Conservation (phyloP, 2,113 vertebrate genomes). For the Cricetomys ansorgei region DNA sequence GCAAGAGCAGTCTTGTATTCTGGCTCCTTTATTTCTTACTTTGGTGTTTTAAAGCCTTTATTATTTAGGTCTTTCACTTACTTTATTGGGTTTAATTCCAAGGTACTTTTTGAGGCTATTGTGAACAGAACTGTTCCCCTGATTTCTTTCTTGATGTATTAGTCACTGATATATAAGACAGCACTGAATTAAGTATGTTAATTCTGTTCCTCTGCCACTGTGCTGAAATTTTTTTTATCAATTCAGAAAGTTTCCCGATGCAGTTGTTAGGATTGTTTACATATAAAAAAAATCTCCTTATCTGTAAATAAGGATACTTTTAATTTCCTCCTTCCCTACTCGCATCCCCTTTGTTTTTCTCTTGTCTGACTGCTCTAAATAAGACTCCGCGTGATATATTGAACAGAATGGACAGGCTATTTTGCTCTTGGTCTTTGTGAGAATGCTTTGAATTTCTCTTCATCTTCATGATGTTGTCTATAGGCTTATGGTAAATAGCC, state of each 20-base stretch:
- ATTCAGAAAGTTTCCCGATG: background rate
- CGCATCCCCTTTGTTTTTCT: background rate
- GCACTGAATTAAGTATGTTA: background rate
- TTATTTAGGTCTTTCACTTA: background rate
- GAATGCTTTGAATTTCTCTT: background rate
- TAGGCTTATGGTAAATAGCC: too few relatives aligned
- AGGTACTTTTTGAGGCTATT: background rate
- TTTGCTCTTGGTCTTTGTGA: background rate
- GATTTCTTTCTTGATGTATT: background rate
- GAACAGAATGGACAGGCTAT: background rate
- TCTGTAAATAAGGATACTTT: background rate
- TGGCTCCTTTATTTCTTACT: background rate
- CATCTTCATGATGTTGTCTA: background rate
- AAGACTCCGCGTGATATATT: background rate
- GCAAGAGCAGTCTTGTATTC: background rate
- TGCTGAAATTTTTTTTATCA: background rate
- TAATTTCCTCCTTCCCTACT: background rate
- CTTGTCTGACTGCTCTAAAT: background rate
- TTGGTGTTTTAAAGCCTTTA: background rate
- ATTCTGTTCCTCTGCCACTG: background rate
- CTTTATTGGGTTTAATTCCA: background rate
- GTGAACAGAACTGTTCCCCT: background rate
- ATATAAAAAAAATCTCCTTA: background rate
- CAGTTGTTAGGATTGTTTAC: background rate
- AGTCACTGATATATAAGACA: background rate